phyloP scores from a whole-genome alignment of 92 coral and sea anemone genomes.

The Plumapathes pennacea region DNA sequence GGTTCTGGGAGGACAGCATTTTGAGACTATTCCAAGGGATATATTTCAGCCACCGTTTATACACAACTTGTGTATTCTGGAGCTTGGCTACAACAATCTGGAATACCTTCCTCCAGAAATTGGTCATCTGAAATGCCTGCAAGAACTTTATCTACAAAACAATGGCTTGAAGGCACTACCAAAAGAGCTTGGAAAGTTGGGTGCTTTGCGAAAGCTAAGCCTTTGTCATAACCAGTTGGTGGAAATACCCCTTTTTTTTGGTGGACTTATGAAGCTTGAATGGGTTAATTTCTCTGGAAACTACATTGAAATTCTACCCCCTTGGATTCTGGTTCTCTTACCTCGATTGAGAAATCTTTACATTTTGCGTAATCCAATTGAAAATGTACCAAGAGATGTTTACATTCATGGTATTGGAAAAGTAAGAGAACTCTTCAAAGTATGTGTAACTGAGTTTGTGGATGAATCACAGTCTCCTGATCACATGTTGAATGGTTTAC shows the following conservation, averaged over 20 bases:
- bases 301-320: conserved; percentile 50
- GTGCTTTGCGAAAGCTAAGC: conserved; percentile 43
- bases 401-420: conserved; percentile 42
- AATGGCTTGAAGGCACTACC: conserved; percentile 54
- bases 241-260: conserved; percentile 38
- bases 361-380: conserved; percentile 63
- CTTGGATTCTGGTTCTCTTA: conserved; percentile 33
- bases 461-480: conserved; percentile 5
- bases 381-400: conserved; percentile 67
- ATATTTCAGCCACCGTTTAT: conserved; percentile 49
- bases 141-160: conserved; percentile 64
- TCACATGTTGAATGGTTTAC: not conserved
- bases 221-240: conserved; percentile 63
- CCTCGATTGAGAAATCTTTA: conserved; percentile 47
- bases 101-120: conserved; percentile 51
- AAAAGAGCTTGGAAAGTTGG: conserved; percentile 34
- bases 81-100: conserved; percentile 71
- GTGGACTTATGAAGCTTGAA: conserved; percentile 32
- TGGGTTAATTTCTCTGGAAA: conserved; percentile 85
- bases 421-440: conserved; percentile 47
- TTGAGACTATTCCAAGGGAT: conserved; percentile 38
- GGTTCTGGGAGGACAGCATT: conserved; percentile 70
- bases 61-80: conserved; percentile 40
- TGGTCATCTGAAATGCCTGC: conserved; percentile 28
- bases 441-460: conserved; percentile 2